Evolutionary conservation across 2,113 vertebrate species (phyloP).

Genomic region (Talpa occidentalis): DNA sequence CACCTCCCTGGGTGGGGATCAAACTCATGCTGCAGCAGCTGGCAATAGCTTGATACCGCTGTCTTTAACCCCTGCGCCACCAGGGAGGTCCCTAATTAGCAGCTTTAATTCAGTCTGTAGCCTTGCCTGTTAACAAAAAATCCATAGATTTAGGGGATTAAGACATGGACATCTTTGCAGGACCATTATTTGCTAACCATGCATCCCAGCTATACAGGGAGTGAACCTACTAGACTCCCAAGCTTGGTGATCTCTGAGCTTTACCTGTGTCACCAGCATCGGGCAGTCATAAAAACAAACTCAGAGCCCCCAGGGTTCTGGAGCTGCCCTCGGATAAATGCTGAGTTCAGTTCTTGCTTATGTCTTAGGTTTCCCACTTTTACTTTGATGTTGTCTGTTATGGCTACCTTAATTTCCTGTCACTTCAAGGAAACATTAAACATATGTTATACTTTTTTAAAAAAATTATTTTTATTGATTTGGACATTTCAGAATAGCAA

Average conservation of each 20-base stretch:
- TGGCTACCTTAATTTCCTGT: neutral
- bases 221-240: neutral
- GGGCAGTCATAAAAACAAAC: neutral
- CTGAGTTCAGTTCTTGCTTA: neutral
- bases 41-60: too few relatives aligned
- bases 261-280: neutral
- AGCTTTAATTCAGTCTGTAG: neutral
- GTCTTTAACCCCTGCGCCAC: too few relatives aligned
- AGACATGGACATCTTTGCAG: neutral
- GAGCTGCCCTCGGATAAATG: neutral
- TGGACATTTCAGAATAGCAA: neutral
- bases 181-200: neutral
- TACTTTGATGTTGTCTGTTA: neutral
- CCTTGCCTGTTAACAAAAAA: neutral
- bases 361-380: neutral
- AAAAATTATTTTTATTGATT: neutral
- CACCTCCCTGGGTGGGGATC: too few relatives aligned
- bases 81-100: neutral
- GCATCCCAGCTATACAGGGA: neutral
- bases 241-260: neutral
- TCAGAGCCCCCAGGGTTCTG: neutral
- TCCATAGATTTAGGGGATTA: neutral
- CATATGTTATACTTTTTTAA: neutral
- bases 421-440: conserved; percentile 1
- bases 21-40: too few relatives aligned